These are phyloP conservation scores for Buceros bicornis DNA, from an alignment of 2,797 vertebrate species.

Conservation along the genomic window DNA sequence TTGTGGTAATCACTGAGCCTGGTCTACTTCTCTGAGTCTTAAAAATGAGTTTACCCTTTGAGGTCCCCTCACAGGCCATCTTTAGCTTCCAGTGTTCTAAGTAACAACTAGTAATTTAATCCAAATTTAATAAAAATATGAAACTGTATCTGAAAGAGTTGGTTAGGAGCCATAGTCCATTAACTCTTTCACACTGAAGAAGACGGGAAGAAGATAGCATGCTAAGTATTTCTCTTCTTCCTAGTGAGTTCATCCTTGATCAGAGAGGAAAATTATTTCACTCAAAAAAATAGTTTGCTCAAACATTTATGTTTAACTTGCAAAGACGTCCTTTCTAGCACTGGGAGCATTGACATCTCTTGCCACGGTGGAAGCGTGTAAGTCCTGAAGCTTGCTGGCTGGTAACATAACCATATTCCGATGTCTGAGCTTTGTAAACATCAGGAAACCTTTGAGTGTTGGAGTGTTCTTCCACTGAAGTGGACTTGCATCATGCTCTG, in stretches of 20 bases:
- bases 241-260: background rate
- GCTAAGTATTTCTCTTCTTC: background rate
- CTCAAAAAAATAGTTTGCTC: background rate
- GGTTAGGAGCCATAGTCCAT: background rate
- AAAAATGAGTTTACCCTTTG: background rate
- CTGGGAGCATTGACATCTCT: background rate
- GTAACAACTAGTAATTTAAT: background rate
- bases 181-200: background rate
- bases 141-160: background rate
- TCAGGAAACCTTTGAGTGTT: background rate
- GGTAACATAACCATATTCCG: background rate
- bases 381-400: background rate
- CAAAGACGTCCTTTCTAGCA: background rate
- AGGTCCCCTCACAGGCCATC: background rate
- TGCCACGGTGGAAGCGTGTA: background rate
- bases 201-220: background rate
- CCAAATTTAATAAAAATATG: background rate
- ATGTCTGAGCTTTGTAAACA: background rate
- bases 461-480: background rate
- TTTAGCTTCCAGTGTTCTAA: background rate
- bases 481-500: background rate
- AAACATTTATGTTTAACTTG: background rate
- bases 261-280: background rate
- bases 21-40: background rate
- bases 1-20: background rate